These are phyloP conservation scores for Neodiprion lecontei DNA, from an alignment of 1,140 invertebrate genomes.

Conservation along the genomic window DNA sequence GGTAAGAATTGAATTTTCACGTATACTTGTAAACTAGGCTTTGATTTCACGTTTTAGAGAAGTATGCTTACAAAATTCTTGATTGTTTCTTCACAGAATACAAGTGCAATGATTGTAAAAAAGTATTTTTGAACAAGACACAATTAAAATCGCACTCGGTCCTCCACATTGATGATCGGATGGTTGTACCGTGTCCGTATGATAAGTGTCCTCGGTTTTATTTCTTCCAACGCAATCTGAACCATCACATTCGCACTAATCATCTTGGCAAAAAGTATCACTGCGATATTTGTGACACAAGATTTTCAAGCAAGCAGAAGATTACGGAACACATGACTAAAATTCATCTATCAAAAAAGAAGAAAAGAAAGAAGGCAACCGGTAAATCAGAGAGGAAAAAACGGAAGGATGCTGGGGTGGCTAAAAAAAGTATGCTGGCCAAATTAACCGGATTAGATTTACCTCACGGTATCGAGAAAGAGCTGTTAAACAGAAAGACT, in stretches of 20 bases:
- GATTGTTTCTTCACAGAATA: slow-evolving; percentile 34
- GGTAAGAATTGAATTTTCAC: slow-evolving; percentile 17
- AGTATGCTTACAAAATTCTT: not conserved
- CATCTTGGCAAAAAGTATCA: slow-evolving; percentile 40
- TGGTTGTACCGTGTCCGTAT: slow-evolving; percentile 35
- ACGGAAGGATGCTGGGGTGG: slow-evolving; percentile 23
- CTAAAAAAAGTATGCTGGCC: slow-evolving; percentile 17
- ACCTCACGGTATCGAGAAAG: slow-evolving; percentile 17
- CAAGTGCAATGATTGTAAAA: slow-evolving; percentile 36
- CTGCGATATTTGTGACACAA: slow-evolving; percentile 38
- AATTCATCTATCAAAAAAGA: slow-evolving; percentile 18
- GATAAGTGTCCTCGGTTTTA: slow-evolving; percentile 38
- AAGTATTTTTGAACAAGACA: slow-evolving; percentile 28
- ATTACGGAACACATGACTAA: slow-evolving; percentile 34
- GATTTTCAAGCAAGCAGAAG: slow-evolving; percentile 32
- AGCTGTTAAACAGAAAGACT: slow-evolving; percentile 8
- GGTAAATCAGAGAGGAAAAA: not conserved
- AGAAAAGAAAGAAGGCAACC: not conserved
- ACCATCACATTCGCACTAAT: slow-evolving; percentile 31
- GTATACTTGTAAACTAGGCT: not conserved
- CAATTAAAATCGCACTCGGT: slow-evolving; percentile 31
- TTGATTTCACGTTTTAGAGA: too few relatives aligned
- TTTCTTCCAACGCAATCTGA: slow-evolving; percentile 37
- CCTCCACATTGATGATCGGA: slow-evolving; percentile 25
- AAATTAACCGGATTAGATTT: slow-evolving; percentile 19